Percentiles rank a stretch among this genome's conserved stretches.
Evolutionary conservation across 2,113 vertebrate species (phyloP).

Genomic region (Ahaetulla prasina): DNA sequence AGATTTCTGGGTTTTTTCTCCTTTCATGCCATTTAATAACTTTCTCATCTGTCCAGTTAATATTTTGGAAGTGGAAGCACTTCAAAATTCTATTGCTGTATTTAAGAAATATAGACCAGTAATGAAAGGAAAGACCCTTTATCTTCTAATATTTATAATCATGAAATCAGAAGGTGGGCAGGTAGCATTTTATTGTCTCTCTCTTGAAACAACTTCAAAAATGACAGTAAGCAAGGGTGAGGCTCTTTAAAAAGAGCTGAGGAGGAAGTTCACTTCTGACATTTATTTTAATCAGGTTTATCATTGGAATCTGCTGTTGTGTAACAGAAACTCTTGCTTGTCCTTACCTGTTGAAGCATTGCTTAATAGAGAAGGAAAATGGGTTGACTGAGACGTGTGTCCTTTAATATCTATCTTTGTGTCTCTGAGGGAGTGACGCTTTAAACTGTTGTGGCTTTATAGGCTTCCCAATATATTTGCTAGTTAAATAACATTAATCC

Average conservation of each 20-base stretch:
- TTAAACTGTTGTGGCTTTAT: not conserved
- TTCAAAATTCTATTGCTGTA: not conserved
- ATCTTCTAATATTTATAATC: not conserved
- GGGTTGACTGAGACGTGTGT: conserved; percentile 65
- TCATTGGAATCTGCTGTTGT: conserved; percentile 72
- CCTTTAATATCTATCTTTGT: conserved; percentile 38
- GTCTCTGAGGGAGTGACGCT: not conserved
- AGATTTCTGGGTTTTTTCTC: conserved; percentile 20
- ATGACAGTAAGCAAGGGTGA: conserved; percentile 64
- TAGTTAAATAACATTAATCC: conserved; percentile 36
- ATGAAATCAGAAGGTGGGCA: conserved; percentile 52
- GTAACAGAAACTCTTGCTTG: conserved; percentile 82
- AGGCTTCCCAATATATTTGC: fast-evolving
- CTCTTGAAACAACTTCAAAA: conserved; percentile 46
- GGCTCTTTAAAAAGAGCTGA: conserved; percentile 65
- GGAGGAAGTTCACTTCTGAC: conserved; percentile 73
- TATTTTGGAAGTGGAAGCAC: conserved; percentile 9
- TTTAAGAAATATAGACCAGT: not conserved
- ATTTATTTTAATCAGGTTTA: conserved; percentile 74
- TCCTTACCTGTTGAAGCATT: conserved; percentile 71
- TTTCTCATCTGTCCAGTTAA: conserved; percentile 19
- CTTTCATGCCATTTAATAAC: conserved; percentile 18
- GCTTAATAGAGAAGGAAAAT: conserved; percentile 72
- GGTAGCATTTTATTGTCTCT: conserved; percentile 31
- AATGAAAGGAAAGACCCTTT: not conserved